Evolutionary conservation across 2,113 vertebrate genomes (phyloP).

Genomic region (Anguilla rostrata): DNA sequence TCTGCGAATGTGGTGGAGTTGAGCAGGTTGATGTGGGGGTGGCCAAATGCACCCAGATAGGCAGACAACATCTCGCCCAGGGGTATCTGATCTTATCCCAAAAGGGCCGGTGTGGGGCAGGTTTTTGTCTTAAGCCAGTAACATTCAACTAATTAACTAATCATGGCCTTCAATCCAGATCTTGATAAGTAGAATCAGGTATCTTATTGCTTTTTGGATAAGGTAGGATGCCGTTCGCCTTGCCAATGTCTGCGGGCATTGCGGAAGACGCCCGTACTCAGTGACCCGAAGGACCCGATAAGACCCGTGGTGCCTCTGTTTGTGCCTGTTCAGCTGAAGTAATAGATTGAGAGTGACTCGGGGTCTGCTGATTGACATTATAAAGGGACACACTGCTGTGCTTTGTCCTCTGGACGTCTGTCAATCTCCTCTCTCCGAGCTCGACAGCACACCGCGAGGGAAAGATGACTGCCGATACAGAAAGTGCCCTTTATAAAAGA

Average conservation of each 20-base stretch:
- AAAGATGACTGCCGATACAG: background rate
- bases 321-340: constrained; percentile 13
- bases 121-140: no score
- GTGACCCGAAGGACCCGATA: background rate
- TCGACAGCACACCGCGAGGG: background rate
- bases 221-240: background rate
- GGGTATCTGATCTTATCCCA: no score
- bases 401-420: background rate
- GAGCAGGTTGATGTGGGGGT: constrained; percentile 1
- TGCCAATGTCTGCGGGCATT: constrained; percentile 23
- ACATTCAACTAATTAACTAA: no score
- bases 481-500: background rate
- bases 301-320: background rate
- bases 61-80: background rate
- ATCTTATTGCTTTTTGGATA: no score
- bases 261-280: background rate
- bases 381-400: constrained; percentile 22
- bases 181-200: no score
- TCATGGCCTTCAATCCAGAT: no score
- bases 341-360: constrained; percentile 30
- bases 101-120: no score
- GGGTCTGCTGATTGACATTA: constrained; percentile 52
- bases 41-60: background rate
- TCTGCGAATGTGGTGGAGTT: background rate
- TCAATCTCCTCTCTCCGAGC: constrained; percentile 16